Percentiles rank a stretch among this genome's conserved stretches.
phyloP scores from a whole-genome alignment of 2,888 invertebrate species.

The Diaphora mendica region DNA sequence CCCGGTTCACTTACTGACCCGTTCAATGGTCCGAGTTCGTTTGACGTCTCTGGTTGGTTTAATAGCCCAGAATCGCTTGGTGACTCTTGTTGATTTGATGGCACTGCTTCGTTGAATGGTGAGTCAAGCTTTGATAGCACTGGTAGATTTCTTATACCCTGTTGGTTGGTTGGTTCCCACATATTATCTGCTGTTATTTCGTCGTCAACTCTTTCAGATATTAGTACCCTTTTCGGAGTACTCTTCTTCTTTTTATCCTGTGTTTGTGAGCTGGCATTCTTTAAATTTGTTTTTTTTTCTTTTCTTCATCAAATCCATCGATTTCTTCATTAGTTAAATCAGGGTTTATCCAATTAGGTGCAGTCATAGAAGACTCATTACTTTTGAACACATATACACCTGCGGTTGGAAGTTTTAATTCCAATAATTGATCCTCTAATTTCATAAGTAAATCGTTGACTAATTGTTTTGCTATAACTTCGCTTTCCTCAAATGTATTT shows the following conservation, averaged over 20 bases:
- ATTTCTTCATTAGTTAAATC: background rate
- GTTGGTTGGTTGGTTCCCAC: background rate
- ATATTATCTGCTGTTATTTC: background rate
- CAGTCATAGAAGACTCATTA: background rate
- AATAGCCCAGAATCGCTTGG: too few species aligned
- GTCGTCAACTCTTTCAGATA: background rate
- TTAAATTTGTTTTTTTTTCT: constrained; percentile 16
- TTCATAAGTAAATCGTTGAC: background rate
- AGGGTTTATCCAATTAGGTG: background rate
- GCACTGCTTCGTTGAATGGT: background rate
- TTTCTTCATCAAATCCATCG: background rate
- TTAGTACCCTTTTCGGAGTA: constrained; percentile 11
- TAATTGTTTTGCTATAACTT: background rate
- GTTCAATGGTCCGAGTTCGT: background rate
- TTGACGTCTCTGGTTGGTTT: background rate
- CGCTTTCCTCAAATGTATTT: background rate
- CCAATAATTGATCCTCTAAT: constrained; percentile 1
- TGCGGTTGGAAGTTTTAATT: background rate
- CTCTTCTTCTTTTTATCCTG: background rate
- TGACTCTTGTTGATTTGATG: too few species aligned
- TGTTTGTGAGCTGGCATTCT: constrained; percentile 13
- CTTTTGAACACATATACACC: background rate
- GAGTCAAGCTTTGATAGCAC: background rate
- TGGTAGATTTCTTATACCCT: background rate
- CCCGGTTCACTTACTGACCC: background rate